Percentiles rank a stretch among this genome's conserved stretches.
phyloP scores from a whole-genome alignment of 2,797 vertebrate species.

The Peromyscus melanophrys region DNA sequence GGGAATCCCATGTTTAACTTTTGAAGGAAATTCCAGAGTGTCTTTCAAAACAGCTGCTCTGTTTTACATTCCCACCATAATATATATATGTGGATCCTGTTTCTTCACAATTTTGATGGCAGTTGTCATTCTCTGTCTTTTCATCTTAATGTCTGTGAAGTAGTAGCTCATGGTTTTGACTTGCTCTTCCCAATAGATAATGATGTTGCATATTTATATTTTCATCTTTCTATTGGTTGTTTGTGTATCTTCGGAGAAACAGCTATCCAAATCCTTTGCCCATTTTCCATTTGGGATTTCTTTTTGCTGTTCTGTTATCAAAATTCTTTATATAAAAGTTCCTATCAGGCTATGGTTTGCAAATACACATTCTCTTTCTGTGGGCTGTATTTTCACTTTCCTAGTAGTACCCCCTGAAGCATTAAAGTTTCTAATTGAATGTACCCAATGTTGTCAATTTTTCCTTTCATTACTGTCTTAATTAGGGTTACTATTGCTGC shows the following conservation, averaged over 20 bases:
- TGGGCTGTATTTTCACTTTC: background rate
- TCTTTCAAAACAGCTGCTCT: background rate
- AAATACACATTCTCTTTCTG: background rate
- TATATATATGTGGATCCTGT: background rate
- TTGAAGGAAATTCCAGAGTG: background rate
- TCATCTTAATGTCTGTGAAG: background rate
- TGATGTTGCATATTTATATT: background rate
- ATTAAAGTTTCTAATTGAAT: background rate
- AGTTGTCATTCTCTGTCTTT: background rate
- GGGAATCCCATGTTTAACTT: background rate
- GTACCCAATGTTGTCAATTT: background rate
- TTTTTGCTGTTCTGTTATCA: background rate
- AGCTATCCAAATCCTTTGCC: background rate
- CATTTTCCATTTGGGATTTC: background rate
- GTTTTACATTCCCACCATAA: background rate
- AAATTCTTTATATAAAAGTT: background rate
- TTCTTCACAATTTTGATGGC: background rate
- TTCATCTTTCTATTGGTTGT: background rate
- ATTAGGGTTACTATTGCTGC: background rate
- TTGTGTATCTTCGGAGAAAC: background rate
- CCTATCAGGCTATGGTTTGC: background rate
- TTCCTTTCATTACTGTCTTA: background rate
- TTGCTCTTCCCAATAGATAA: background rate
- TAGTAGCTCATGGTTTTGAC: background rate
- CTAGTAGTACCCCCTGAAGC: background rate